Conservation (phyloP, 2,113 vertebrate species). For the Aegypius monachus region DNA sequence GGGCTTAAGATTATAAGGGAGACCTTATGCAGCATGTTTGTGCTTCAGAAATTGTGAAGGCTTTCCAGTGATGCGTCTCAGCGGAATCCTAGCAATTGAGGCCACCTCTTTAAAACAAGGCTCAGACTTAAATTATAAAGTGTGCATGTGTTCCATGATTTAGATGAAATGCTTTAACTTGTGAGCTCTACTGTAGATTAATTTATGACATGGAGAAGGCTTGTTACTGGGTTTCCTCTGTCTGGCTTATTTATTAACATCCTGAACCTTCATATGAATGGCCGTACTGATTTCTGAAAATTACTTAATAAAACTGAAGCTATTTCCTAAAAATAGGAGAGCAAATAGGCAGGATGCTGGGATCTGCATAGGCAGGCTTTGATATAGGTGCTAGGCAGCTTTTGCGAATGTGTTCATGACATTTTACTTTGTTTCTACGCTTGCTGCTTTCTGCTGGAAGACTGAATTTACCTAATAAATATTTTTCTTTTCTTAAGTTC, state of each 20-base stretch:
- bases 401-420: accelerated
- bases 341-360: background rate
- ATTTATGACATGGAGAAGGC: background rate
- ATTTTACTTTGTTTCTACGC: background rate
- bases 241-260: background rate
- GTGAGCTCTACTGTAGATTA: background rate
- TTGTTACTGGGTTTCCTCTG: background rate
- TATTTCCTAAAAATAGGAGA: background rate
- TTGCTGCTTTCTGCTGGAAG: background rate
- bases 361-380: background rate
- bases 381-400: background rate
- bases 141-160: background rate
- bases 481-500: background rate
- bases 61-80: background rate
- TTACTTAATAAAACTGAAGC: background rate
- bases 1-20: background rate
- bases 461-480: background rate
- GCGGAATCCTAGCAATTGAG: background rate
- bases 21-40: background rate
- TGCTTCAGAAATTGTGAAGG: background rate
- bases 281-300: background rate
- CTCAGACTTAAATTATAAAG: background rate
- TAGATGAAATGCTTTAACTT: background rate
- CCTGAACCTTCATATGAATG: background rate
- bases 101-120: background rate